Base-by-base conservation (phyloP, 2,888 invertebrate genomes). In the Clusia tigrina region DNA sequence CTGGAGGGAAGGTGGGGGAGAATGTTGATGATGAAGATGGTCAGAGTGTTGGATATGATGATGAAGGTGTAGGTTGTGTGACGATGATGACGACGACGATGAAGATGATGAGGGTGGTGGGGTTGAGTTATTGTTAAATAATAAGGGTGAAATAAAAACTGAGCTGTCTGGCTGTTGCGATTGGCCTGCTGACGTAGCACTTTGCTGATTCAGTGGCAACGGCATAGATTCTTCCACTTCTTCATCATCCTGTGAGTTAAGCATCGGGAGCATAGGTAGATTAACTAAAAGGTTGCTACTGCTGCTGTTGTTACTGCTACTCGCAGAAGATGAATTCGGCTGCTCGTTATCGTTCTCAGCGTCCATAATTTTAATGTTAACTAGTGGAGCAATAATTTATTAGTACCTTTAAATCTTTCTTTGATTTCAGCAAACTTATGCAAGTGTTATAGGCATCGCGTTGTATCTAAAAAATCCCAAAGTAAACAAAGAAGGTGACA, bases 1-100 rank as follows among this genome's bases (percentile, higher is more conserved):
- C 67, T 74, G 77, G 71, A 69, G 71, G 71, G 76, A 68, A 71
- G 76, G 76, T 73, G 78, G 71, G 70, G 74, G 68, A 74, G 75
- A 78, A 71, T 74, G 72, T 62, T 70, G 69, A 60, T 73, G 72
- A 68, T 68, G 69, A 58, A 55, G 66, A 61, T 69, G 65, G 55
- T 67, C 71, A 64, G 42, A 66, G 67, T 73, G 72, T 66, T 69
- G 67, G 61, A 67, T 67, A 64, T 67, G 68, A 65, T 70, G 59
- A 62, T 67, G 63, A 55, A 67, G 64, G 54, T 63, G 63, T 59
- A 55, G 62, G 60, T 66, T 67, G 64, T 69, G 64, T 63, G 66
- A 57, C 54, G 65, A 65, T 58, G 63, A 59, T 22, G 66, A 64
- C 56, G 66, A 62, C 58, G 69, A 65, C 53, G 67, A 66, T 65